A percentile compares a stretch with the other conserved stretches of the same genome.
These are phyloP conservation scores for Boloria selene DNA, from an alignment of 2,888 invertebrate genomes.

Conservation along the genomic window DNA sequence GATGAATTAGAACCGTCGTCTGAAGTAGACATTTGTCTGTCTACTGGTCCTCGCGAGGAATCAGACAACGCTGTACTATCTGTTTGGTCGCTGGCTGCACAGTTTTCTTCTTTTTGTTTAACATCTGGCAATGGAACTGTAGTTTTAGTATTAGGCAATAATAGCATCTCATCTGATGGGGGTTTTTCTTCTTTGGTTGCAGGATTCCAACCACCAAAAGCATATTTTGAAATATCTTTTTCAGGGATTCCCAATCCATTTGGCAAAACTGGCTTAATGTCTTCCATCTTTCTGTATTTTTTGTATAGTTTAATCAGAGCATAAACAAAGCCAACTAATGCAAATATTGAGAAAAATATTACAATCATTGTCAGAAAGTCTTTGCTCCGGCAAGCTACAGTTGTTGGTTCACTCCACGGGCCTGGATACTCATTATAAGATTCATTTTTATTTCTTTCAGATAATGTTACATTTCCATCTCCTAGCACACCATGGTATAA, in stretches of 20 bases:
- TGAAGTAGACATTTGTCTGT: slow-evolving; percentile 69
- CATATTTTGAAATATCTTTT: slow-evolving; percentile 71
- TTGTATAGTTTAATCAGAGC: slow-evolving; percentile 80
- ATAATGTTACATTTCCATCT: slow-evolving; percentile 52
- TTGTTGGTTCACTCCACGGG: slow-evolving; percentile 67
- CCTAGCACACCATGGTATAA: slow-evolving; percentile 58
- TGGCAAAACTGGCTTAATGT: slow-evolving; percentile 86
- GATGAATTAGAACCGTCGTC: slow-evolving; percentile 74
- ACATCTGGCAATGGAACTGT: slow-evolving; percentile 59
- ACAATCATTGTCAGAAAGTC: slow-evolving; percentile 62
- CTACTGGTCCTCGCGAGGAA: slow-evolving; percentile 60
- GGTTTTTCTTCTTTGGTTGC: slow-evolving; percentile 72
- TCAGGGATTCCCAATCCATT: slow-evolving; percentile 82
- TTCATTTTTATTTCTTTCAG: slow-evolving; percentile 43
- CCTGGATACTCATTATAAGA: slow-evolving; percentile 53
- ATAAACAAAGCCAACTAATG: slow-evolving; percentile 58
- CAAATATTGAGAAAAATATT: slow-evolving; percentile 61
- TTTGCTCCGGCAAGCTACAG: slow-evolving; percentile 59
- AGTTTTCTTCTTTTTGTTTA: slow-evolving; percentile 66
- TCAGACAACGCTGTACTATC: slow-evolving; percentile 77
- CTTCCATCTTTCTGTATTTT: slow-evolving; percentile 84
- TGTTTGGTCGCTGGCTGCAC: slow-evolving; percentile 72
- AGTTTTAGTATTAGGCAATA: slow-evolving; percentile 67
- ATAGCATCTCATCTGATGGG: slow-evolving; percentile 72
- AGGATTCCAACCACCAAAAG: slow-evolving; percentile 68